A percentile compares a stretch with the other conserved stretches of the same genome.
phyloP scores from a whole-genome alignment of 2,888 invertebrate species.

The Plagiodera versicolora region DNA sequence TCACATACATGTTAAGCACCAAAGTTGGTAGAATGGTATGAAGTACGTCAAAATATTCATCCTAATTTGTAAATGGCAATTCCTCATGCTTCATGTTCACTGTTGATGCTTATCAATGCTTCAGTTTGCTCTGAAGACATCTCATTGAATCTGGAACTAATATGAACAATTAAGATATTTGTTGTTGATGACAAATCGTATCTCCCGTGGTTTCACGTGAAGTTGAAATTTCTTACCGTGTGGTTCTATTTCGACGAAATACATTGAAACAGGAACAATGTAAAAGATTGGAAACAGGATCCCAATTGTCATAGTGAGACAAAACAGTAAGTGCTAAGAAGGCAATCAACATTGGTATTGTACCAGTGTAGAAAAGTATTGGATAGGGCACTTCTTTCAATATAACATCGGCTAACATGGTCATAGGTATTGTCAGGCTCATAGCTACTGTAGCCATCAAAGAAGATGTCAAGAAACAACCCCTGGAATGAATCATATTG shows the following conservation, averaged over 20 bases:
- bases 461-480: conserved; percentile 90
- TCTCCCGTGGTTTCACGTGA: too few species aligned
- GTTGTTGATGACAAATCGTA: too few species aligned
- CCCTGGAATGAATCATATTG: conserved; percentile 49
- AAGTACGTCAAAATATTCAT: conserved; percentile 9
- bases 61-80: neutral
- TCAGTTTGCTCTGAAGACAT: conserved; percentile 70
- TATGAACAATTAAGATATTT: neutral
- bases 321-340: conserved; percentile 71
- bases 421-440: conserved; percentile 85
- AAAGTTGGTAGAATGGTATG: conserved; percentile 23
- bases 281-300: conserved; percentile 68
- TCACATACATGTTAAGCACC: conserved; percentile 34
- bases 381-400: conserved; percentile 70
- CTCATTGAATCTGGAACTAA: conserved; percentile 61
- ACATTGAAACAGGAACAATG: conserved; percentile 57
- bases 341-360: conserved; percentile 74
- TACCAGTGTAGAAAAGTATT: conserved; percentile 74
- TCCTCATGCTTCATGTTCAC: conserved; percentile 59
- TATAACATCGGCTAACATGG: conserved; percentile 81
- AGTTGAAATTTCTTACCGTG: conserved; percentile 57
- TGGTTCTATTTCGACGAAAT: conserved; percentile 56
- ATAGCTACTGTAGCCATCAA: conserved; percentile 85
- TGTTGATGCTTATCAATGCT: conserved; percentile 64
- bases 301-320: conserved; percentile 80